Percentiles rank a stretch among this genome's conserved stretches.
Evolutionary conservation across 23 tunicate species (phyloP).

Genomic region (Phallusia fumigata): DNA sequence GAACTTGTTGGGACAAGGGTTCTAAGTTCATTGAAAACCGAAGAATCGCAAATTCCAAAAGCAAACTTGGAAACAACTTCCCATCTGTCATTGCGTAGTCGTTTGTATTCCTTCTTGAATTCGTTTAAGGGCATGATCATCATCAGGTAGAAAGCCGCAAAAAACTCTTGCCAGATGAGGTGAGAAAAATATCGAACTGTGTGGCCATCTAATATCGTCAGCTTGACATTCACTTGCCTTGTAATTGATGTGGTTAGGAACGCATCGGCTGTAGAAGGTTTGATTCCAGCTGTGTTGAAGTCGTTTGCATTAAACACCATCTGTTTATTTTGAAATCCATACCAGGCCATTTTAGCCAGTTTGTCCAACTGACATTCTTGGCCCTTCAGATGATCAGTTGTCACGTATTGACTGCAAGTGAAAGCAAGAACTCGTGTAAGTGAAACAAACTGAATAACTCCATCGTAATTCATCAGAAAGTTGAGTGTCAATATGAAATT

Average conservation of each 20-base stretch:
- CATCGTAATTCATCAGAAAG: background rate
- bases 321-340: background rate
- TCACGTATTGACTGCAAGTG: background rate
- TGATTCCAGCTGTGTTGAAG: background rate
- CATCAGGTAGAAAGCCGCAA: conserved; percentile 11
- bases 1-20: background rate
- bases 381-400: background rate
- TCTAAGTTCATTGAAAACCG: background rate
- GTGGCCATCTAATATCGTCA: conserved; percentile 10
- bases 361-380: background rate
- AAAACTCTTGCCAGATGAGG: conserved; percentile 8
- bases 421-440: background rate
- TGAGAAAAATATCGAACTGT: background rate
- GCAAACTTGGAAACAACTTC: conserved; percentile 5
- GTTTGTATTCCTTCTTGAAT: background rate
- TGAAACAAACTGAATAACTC: background rate
- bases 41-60: background rate
- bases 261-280: background rate
- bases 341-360: conserved; percentile 5
- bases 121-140: background rate
- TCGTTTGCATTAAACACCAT: background rate
- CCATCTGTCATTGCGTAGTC: background rate
- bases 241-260: background rate
- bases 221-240: background rate
- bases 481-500: background rate